phyloP scores from a whole-genome alignment of 2,113 vertebrate genomes.

The Sinosuthora webbiana region DNA sequence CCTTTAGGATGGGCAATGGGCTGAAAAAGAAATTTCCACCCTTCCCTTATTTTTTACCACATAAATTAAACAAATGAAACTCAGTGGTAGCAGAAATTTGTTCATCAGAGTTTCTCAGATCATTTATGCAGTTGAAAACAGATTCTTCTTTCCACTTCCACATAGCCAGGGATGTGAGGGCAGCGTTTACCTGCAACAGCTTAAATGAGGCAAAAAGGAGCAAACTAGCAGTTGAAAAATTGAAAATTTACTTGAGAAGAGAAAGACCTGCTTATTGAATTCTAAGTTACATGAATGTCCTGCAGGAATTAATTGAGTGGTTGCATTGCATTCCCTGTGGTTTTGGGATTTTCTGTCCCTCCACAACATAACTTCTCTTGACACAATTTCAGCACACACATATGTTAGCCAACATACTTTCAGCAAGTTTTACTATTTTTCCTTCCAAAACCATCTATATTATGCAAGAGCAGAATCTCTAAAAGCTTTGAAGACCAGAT shows the following conservation, averaged over 20 bases:
- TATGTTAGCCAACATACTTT: background rate
- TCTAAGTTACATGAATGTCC: background rate
- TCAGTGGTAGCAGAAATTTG: background rate
- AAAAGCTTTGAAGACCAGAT: background rate
- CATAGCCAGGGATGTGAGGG: background rate
- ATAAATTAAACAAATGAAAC: background rate
- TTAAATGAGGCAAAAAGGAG: background rate
- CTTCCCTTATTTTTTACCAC: background rate
- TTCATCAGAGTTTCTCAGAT: background rate
- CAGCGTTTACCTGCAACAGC: background rate
- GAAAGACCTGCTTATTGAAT: background rate
- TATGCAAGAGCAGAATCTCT: background rate
- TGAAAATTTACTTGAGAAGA: background rate
- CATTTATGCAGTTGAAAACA: background rate
- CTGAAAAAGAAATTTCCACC: background rate
- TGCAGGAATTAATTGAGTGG: background rate
- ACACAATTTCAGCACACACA: background rate
- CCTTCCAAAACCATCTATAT: background rate
- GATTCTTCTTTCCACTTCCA: background rate
- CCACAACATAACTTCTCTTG: background rate
- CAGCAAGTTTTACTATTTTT: background rate
- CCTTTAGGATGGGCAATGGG: background rate
- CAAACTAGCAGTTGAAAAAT: background rate
- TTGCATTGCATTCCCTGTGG: background rate
- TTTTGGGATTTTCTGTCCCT: background rate